phyloP scores from a whole-genome alignment of 2,888 invertebrate species.

The Biston stratarius region DNA sequence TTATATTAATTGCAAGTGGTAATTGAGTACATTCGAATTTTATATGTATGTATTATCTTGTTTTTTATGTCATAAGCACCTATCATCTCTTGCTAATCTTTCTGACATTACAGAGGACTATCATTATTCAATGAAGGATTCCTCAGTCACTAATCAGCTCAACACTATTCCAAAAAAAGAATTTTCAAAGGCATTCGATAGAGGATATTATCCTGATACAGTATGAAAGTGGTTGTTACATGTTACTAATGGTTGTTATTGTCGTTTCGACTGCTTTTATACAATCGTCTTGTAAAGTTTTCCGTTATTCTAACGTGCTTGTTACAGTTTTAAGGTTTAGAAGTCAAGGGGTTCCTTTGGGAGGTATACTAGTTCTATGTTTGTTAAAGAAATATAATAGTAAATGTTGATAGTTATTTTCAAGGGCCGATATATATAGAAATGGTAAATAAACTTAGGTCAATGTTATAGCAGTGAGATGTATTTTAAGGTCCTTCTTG shows the following conservation, averaged over 20 bases:
- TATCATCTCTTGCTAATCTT: neutral
- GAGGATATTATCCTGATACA: slow-evolving; percentile 41
- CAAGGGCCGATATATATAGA: neutral
- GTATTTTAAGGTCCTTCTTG: slow-evolving; percentile 31
- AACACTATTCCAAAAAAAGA: slow-evolving; percentile 20
- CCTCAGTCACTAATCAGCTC: slow-evolving; percentile 11
- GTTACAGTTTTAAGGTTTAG: slow-evolving; percentile 52
- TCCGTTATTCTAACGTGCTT: slow-evolving; percentile 61
- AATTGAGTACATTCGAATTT: neutral
- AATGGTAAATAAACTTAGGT: neutral
- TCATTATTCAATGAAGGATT: neutral
- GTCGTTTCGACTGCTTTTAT: slow-evolving; percentile 69
- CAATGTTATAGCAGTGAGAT: slow-evolving; percentile 17
- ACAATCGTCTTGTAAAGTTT: slow-evolving; percentile 60
- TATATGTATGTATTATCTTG: neutral
- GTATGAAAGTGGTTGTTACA: slow-evolving; percentile 67
- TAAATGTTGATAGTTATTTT: slow-evolving; percentile 11
- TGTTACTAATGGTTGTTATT: slow-evolving; percentile 68
- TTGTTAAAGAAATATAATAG: slow-evolving; percentile 35
- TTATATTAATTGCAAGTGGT: neutral
- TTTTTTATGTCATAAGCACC: neutral
- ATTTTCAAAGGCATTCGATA: slow-evolving; percentile 42
- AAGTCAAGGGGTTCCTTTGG: slow-evolving; percentile 49
- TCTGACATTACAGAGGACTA: neutral
- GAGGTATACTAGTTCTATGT: slow-evolving; percentile 45